phyloP scores from a whole-genome alignment of 2,113 vertebrate genomes.

The Sinocyclocheilus maitianheensis region DNA sequence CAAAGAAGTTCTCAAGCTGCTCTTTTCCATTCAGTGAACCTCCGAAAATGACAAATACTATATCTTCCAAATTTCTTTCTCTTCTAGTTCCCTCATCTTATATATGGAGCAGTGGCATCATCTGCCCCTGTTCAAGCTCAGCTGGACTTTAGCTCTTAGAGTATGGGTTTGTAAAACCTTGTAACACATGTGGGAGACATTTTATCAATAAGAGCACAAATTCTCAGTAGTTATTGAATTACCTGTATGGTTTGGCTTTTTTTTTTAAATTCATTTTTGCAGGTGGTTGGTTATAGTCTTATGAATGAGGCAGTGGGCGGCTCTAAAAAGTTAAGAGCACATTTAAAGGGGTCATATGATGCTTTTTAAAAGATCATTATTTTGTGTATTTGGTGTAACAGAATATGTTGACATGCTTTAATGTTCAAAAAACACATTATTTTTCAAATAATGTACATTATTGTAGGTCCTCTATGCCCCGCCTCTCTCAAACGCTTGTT shows the following conservation, averaged over 20 bases:
- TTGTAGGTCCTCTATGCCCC: too few relatives aligned
- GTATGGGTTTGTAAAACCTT: slow-evolving; percentile 58
- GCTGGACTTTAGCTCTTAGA: slow-evolving; percentile 81
- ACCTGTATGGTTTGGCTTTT: not conserved
- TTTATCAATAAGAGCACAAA: not conserved
- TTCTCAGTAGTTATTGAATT: not conserved
- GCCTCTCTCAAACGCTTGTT: too few relatives aligned
- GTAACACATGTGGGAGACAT: not conserved
- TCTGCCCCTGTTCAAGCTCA: slow-evolving; percentile 82
- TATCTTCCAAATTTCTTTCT: slow-evolving; percentile 45
- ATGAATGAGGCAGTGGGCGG: slow-evolving; percentile 76
- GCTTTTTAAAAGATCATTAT: too few relatives aligned
- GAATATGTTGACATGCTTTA: too few relatives aligned
- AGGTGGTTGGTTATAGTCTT: slow-evolving; percentile 82
- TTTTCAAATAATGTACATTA: too few relatives aligned
- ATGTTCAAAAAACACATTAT: too few relatives aligned
- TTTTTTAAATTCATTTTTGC: slow-evolving; percentile 40
- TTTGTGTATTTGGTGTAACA: too few relatives aligned
- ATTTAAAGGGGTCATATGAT: not conserved
- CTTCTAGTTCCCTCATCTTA: slow-evolving; percentile 82
- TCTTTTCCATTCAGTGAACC: not conserved
- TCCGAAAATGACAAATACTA: not conserved
- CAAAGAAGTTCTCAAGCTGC: not conserved
- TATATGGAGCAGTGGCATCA: slow-evolving; percentile 83
- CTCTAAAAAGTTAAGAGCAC: slow-evolving; percentile 75